These are phyloP conservation scores for Eulemur albifrons DNA, from an alignment of 2,797 vertebrate species.

Conservation along the genomic window DNA sequence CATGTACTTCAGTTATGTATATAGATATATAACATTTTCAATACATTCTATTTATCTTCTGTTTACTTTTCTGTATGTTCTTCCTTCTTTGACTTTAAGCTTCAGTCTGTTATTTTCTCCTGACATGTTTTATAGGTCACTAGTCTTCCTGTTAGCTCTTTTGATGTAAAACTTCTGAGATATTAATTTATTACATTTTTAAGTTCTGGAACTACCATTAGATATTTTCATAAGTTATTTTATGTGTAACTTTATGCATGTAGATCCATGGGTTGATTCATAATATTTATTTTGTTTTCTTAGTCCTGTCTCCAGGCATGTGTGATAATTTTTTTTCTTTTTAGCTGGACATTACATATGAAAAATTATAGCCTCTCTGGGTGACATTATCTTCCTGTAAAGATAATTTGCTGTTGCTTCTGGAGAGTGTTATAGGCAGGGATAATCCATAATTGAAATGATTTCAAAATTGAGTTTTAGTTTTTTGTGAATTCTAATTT, in stretches of 20 bases:
- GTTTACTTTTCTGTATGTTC: not conserved
- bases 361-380: not conserved
- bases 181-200: not conserved
- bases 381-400: not conserved
- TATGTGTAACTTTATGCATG: not conserved
- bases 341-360: not conserved
- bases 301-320: not conserved
- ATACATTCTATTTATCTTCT: not conserved
- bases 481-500: not conserved
- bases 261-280: not conserved
- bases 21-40: not conserved
- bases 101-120: not conserved
- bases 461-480: not conserved
- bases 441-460: not conserved
- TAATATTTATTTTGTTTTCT: not conserved
- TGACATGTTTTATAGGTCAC: not conserved
- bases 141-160: not conserved
- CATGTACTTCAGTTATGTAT: not conserved
- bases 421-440: not conserved
- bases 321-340: not conserved
- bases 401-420: not conserved
- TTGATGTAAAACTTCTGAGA: not conserved
- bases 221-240: not conserved
- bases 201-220: not conserved
- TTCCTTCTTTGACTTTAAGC: not conserved